Conservation (phyloP, 1,140 invertebrate species). For the Atta colombica region DNA sequence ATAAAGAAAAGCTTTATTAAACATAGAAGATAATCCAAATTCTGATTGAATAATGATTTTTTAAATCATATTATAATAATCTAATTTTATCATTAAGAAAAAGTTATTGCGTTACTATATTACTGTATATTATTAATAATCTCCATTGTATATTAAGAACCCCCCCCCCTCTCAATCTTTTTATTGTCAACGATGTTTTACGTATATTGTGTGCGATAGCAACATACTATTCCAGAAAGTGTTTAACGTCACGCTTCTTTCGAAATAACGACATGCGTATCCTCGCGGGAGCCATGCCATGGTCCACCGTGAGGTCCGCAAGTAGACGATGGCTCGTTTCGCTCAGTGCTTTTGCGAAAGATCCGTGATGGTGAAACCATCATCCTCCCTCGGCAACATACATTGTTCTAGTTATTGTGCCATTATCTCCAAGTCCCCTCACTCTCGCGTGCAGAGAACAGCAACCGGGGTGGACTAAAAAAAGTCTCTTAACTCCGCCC, state of each 20-base stretch:
- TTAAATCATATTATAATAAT: background rate
- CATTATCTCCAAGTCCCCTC: constrained; percentile 51
- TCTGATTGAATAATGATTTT: background rate
- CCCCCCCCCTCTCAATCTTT: background rate
- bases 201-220: background rate
- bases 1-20: no score
- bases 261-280: constrained; percentile 1
- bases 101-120: background rate
- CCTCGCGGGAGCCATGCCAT: constrained; percentile 57
- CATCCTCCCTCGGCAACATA: constrained; percentile 13
- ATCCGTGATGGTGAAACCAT: constrained; percentile 14
- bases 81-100: background rate
- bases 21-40: background rate
- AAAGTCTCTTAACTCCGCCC: constrained; percentile 1
- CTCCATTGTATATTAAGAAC: background rate
- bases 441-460: background rate
- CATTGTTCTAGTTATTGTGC: constrained; percentile 54
- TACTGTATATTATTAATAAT: background rate
- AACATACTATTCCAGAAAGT: background rate
- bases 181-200: constrained; percentile 36
- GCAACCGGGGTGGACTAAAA: background rate
- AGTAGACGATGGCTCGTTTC: constrained; percentile 46
- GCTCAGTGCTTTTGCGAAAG: constrained; percentile 11
- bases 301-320: constrained; percentile 22
- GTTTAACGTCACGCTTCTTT: constrained; percentile 54